These are phyloP conservation scores for Mellilla xanthometata DNA, from an alignment of 2,888 invertebrate genomes.

Conservation along the genomic window DNA sequence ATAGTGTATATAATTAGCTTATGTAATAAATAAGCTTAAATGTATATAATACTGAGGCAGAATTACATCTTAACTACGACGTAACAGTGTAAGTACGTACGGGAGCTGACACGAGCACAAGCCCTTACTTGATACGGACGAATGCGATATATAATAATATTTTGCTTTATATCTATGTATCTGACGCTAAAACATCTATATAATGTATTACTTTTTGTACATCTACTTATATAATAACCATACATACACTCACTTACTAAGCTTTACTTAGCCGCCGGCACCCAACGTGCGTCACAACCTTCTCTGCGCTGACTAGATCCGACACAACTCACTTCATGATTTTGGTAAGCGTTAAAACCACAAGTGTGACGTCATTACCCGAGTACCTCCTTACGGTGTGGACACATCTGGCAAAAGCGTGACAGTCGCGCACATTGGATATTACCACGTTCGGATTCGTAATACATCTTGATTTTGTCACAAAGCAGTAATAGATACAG, in stretches of 20 bases:
- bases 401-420: no score
- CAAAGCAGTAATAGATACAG: no score
- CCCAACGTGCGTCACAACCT: conserved; percentile 68
- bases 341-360: conserved; percentile 38
- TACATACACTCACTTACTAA: conserved; percentile 81
- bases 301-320: conserved; percentile 51
- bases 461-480: no score
- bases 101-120: conserved; percentile 81
- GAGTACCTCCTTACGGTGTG: no score
- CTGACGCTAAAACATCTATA: conserved; percentile 83
- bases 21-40: conserved; percentile 82
- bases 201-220: conserved; percentile 83
- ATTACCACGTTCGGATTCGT: no score
- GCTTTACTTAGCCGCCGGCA: conserved; percentile 69
- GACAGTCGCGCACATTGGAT: no score
- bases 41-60: conserved; percentile 83
- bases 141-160: conserved; percentile 82
- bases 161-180: conserved; percentile 82
- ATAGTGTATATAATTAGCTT: conserved; percentile 81
- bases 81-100: conserved; percentile 80
- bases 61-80: conserved; percentile 82
- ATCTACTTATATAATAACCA: conserved; percentile 80
- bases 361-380: conserved; percentile 25
- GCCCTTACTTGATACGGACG: conserved; percentile 82
- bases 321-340: conserved; percentile 40